phyloP scores from a whole-genome alignment of 2,888 invertebrate species.

The Anaspis maculata region DNA sequence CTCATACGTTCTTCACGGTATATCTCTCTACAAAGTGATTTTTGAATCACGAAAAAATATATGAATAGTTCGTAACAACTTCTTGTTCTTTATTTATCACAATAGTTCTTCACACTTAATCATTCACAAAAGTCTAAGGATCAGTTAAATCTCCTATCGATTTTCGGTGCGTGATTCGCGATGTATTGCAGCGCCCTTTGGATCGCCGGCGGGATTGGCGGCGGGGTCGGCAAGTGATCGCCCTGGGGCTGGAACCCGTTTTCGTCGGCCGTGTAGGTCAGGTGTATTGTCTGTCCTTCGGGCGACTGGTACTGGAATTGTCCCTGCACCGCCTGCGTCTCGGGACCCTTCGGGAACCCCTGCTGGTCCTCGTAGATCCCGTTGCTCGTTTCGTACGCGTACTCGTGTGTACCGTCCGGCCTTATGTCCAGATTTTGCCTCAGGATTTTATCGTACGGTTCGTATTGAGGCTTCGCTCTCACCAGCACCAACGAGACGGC shows the following conservation, averaged over 20 bases:
- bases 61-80: too few relatives aligned
- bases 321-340: constrained; percentile 50
- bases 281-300: constrained; percentile 38
- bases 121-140: too few relatives aligned
- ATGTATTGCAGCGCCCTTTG: constrained; percentile 23
- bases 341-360: constrained; percentile 48
- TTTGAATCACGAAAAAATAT: too few relatives aligned
- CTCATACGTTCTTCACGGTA: too few relatives aligned
- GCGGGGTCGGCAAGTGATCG: constrained; percentile 32
- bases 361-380: constrained; percentile 52
- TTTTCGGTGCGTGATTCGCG: constrained; percentile 15
- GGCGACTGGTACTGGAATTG: constrained; percentile 56
- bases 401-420: constrained; percentile 54
- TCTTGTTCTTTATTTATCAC: too few relatives aligned
- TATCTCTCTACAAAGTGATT: too few relatives aligned
- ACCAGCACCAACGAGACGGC: too few relatives aligned
- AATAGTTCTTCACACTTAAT: too few relatives aligned
- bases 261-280: constrained; percentile 35
- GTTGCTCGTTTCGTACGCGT: constrained; percentile 55
- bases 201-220: constrained; percentile 31
- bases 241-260: constrained; percentile 29
- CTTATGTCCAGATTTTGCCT: constrained; percentile 26
- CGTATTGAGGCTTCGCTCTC: too few relatives aligned
- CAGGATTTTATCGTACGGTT: too few relatives aligned
- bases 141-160: too few relatives aligned